Percentiles rank a stretch among this genome's conserved stretches.
Conservation (phyloP, 2,888 invertebrate genomes). For the Xestia rhomboidea region DNA sequence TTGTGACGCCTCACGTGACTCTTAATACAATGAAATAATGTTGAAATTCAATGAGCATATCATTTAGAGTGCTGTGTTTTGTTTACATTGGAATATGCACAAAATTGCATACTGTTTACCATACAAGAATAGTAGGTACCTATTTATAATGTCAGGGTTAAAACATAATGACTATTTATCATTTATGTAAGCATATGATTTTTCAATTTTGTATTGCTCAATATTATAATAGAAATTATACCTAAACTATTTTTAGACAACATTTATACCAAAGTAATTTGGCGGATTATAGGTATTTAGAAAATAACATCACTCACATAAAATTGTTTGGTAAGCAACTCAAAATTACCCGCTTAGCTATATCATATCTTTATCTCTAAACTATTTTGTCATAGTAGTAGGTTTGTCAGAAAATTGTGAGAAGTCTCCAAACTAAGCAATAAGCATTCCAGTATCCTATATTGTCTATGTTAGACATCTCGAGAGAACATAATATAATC, state of each 20-base stretch:
- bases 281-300: constrained; percentile 44
- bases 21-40: constrained; percentile 1
- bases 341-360: constrained; percentile 45
- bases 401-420: constrained; percentile 10
- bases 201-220: constrained; percentile 57
- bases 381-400: constrained; percentile 10
- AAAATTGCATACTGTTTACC: constrained; percentile 18
- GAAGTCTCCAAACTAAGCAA: constrained; percentile 33
- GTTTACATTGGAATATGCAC: constrained; percentile 18
- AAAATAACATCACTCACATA: constrained; percentile 31
- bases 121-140: constrained; percentile 61
- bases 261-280: constrained; percentile 61
- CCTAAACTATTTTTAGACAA: constrained; percentile 38
- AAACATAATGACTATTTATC: constrained; percentile 28
- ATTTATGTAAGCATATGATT: constrained; percentile 10
- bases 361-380: background rate
- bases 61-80: constrained; percentile 2
- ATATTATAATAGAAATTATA: constrained; percentile 48
- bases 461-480: constrained; percentile 43
- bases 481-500: constrained; percentile 24
- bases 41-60: constrained; percentile 5
- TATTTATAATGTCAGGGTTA: constrained; percentile 59
- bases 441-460: constrained; percentile 52
- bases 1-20: background rate
- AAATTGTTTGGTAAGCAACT: constrained; percentile 16